Percentiles rank a stretch among this genome's conserved stretches.
Conservation (phyloP, 2,113 vertebrate genomes). For the Semicossyphus pulcher region DNA sequence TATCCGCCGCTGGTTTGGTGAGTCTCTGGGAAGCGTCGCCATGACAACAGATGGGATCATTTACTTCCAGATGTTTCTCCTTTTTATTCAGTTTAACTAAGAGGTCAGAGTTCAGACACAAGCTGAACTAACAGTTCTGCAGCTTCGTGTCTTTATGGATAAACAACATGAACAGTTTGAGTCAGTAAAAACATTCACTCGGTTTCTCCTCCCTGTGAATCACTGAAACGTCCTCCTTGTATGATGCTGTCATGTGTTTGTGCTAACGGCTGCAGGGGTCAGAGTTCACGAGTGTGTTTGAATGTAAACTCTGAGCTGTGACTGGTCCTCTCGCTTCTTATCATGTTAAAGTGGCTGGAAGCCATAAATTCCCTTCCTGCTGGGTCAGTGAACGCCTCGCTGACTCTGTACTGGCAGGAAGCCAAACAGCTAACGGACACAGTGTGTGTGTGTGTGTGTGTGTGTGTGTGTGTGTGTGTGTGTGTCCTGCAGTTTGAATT, state of each 20-base stretch:
- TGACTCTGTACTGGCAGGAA: conserved; percentile 37
- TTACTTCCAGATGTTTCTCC: too few species aligned
- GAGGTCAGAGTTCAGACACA: too few species aligned
- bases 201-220: too few species aligned
- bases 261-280: conserved; percentile 21
- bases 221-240: too few species aligned
- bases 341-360: conserved; percentile 16
- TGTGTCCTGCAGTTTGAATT: conserved; percentile 20
- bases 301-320: conserved; percentile 53
- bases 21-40: conserved; percentile 22
- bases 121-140: too few species aligned
- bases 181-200: too few species aligned
- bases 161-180: too few species aligned
- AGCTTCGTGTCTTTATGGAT: too few species aligned
- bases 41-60: too few species aligned
- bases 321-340: conserved; percentile 21
- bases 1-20: conserved; percentile 65
- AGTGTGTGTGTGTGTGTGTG: conserved; percentile 20
- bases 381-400: conserved; percentile 58
- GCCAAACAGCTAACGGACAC: conserved; percentile 40
- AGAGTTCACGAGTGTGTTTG: conserved; percentile 43
- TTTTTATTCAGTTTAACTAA: too few species aligned
- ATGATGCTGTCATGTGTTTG: not conserved
- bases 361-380: conserved; percentile 35
- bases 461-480: conserved; percentile 28